phyloP scores from a whole-genome alignment of 2,888 invertebrate species.

The Endomychus coccineus region DNA sequence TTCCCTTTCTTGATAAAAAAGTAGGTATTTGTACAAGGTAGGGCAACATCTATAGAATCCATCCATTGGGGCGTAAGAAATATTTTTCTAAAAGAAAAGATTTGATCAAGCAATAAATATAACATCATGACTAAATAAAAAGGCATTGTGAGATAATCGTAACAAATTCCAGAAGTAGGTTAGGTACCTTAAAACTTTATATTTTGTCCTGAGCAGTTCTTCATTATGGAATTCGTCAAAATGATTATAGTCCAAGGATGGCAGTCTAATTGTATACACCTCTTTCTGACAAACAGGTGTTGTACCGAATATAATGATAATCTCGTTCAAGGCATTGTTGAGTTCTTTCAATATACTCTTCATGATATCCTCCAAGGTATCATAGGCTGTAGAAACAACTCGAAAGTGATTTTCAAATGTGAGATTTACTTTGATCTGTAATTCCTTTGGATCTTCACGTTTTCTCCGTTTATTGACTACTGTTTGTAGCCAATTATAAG shows the following conservation, averaged over 20 bases:
- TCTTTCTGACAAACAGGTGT: constrained; percentile 32
- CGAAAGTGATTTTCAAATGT: constrained; percentile 29
- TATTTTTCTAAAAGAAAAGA: constrained; percentile 30
- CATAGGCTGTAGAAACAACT: constrained; percentile 31
- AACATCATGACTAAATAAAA: too few relatives aligned
- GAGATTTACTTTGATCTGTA: constrained; percentile 21
- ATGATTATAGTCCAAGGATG: constrained; percentile 27
- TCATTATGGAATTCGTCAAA: constrained; percentile 32
- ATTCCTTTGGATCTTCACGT: constrained; percentile 10
- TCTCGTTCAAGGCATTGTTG: constrained; percentile 26
- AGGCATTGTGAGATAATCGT: not conserved
- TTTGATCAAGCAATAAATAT: too few relatives aligned
- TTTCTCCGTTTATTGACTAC: constrained; percentile 30
- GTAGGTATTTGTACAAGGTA: constrained; percentile 30
- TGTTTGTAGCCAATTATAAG: constrained; percentile 32
- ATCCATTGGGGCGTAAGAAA: constrained; percentile 31
- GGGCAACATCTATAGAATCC: constrained; percentile 24
- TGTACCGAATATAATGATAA: constrained; percentile 33
- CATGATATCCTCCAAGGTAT: constrained; percentile 31
- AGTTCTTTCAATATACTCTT: constrained; percentile 25
- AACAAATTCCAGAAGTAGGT: not conserved
- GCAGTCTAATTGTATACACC: constrained; percentile 28
- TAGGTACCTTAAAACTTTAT: constrained; percentile 33
- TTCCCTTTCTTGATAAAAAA: constrained; percentile 24
- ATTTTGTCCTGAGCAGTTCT: constrained; percentile 27